phyloP scores from a whole-genome alignment of 2,888 invertebrate genomes.

The Azorinus chamasolen region DNA sequence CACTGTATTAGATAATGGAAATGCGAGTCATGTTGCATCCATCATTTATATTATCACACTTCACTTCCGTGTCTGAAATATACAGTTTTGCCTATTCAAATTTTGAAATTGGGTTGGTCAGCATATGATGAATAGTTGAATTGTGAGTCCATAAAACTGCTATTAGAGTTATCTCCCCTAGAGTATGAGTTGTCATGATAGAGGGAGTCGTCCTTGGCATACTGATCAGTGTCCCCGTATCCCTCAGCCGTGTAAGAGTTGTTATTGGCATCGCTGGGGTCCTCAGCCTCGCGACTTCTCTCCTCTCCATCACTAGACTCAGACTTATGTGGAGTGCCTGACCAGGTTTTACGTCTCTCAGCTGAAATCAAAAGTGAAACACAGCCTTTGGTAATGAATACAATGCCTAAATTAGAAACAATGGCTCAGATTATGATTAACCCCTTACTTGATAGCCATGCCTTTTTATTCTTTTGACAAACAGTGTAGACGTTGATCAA shows the following conservation, averaged over 20 bases:
- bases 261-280: conserved; percentile 43
- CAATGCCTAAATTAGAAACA: no score
- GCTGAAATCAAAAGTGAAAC: conserved; percentile 63
- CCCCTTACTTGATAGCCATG: no score
- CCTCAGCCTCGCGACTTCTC: conserved; percentile 16
- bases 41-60: no score
- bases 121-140: conserved; percentile 47
- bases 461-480: no score
- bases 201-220: conserved; percentile 2
- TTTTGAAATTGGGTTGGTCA: conserved; percentile 51
- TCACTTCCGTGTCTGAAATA: no score
- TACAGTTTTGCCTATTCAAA: no score
- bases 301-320: conserved; percentile 19
- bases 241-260: conserved; percentile 27
- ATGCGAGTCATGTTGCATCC: no score
- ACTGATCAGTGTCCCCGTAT: neutral
- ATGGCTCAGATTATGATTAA: no score
- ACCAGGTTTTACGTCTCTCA: conserved; percentile 81
- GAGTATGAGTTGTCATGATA: conserved; percentile 17
- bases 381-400: neutral
- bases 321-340: conserved; percentile 68
- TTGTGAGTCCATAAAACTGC: conserved; percentile 19
- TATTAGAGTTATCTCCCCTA: conserved; percentile 42
- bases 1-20: no score
- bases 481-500: no score